These are phyloP conservation scores for Ctenochaetus hawaiiensis DNA, from an alignment of 2,797 vertebrate genomes.

Conservation along the genomic window DNA sequence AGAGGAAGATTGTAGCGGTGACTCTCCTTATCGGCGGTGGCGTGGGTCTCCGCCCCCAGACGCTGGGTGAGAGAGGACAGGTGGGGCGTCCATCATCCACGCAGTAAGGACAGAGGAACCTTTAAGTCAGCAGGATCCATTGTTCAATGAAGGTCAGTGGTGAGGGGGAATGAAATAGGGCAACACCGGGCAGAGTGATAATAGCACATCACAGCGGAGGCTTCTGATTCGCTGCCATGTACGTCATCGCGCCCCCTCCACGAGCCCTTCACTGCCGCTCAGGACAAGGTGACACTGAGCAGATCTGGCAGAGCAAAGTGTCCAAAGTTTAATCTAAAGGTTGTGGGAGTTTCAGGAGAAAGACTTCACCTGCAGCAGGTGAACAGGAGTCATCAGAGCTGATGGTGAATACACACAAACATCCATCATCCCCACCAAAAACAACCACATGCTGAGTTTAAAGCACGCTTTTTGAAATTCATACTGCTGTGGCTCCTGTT, in stretches of 20 bases:
- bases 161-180: conserved; percentile 83
- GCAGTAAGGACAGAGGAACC: conserved; percentile 78
- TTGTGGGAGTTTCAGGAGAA: conserved; percentile 9
- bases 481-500: no score
- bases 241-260: conserved; percentile 43
- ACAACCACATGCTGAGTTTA: conserved; percentile 25
- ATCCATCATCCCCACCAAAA: background rate
- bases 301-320: background rate
- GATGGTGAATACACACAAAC: conserved; percentile 15
- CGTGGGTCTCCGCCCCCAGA: conserved; percentile 35
- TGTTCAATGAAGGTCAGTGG: conserved; percentile 85
- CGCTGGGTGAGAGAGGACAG: conserved; percentile 54
- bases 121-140: conserved; percentile 81
- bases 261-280: conserved; percentile 30
- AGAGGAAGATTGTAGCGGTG: conserved; percentile 11
- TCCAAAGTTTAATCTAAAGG: conserved; percentile 36
- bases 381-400: conserved; percentile 16
- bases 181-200: conserved; percentile 77
- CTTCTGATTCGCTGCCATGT: conserved; percentile 73
- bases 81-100: conserved; percentile 75
- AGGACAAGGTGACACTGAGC: conserved; percentile 52
- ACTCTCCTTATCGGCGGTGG: conserved; percentile 30
- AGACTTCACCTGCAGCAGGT: background rate
- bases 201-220: conserved; percentile 74
- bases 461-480: background rate